These are phyloP conservation scores for Eristalis arbustorum DNA, from an alignment of 2,888 invertebrate species.

Conservation along the genomic window DNA sequence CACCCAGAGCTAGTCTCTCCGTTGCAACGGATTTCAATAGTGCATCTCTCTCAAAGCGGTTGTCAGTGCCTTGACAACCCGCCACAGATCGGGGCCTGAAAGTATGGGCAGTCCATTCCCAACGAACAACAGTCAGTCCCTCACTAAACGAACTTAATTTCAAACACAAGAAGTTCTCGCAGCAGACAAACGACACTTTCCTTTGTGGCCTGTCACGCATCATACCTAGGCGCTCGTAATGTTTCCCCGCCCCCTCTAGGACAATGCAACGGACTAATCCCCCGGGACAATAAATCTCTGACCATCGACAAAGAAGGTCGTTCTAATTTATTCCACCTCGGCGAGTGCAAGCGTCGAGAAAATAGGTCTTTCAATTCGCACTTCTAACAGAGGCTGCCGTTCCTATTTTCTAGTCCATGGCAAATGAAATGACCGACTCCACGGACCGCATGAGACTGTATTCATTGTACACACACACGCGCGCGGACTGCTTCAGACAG, in stretches of 20 bases:
- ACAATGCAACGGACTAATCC: background rate
- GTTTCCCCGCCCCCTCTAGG: background rate
- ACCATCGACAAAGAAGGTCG: background rate
- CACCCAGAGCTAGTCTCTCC: too few relatives aligned
- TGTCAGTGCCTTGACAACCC: too few relatives aligned
- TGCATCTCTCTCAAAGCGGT: too few relatives aligned
- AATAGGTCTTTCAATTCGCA: background rate
- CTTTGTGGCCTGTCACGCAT: background rate
- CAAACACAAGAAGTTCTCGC: too few relatives aligned
- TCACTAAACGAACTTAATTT: too few relatives aligned
- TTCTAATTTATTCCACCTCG: background rate
- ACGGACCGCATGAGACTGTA: background rate
- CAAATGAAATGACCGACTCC: background rate
- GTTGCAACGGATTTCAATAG: too few relatives aligned
- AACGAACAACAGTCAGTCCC: too few relatives aligned
- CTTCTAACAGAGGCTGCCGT: background rate
- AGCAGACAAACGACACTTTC: background rate
- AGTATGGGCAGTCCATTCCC: too few relatives aligned
- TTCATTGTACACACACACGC: background rate
- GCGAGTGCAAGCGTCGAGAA: background rate
- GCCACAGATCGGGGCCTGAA: too few relatives aligned
- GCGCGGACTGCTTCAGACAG: background rate
- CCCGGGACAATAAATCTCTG: background rate
- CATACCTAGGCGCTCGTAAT: background rate
- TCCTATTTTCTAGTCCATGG: background rate